Percentiles rank a stretch among this genome's conserved stretches.
Evolutionary conservation across 2,113 vertebrate genomes (phyloP).

Genomic region (Smithornis capensis): DNA sequence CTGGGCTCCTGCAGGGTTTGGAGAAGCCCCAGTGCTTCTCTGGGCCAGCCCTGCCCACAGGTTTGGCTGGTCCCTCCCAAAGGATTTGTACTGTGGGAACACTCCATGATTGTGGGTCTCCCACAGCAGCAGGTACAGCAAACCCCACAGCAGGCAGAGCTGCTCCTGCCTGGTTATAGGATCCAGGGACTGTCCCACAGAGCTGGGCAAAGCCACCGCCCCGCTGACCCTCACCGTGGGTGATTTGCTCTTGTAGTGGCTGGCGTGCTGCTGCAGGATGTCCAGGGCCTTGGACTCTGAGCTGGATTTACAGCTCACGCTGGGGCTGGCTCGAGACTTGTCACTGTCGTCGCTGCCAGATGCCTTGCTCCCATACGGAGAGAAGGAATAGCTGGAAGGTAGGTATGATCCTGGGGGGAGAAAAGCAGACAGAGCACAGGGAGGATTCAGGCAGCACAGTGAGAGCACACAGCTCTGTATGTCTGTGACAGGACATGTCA

Average conservation of each 20-base stretch:
- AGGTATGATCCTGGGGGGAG: slow-evolving; percentile 86
- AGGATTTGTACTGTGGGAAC: neutral
- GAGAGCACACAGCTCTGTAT: neutral
- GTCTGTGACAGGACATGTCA: neutral
- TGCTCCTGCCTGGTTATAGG: neutral
- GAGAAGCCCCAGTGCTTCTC: neutral
- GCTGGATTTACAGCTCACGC: slow-evolving; percentile 87
- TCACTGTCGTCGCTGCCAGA: slow-evolving; percentile 86
- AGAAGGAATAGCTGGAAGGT: slow-evolving; percentile 94
- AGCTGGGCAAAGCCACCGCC: neutral
- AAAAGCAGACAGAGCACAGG: neutral
- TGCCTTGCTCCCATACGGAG: slow-evolving; percentile 91
- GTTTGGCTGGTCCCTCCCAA: neutral
- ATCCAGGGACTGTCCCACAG: neutral
- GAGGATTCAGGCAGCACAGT: rapidly evolving
- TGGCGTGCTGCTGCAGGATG: slow-evolving; percentile 96
- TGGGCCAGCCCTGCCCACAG: neutral
- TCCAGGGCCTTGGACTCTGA: slow-evolving; percentile 96
- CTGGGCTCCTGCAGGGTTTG: neutral
- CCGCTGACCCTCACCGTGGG: slow-evolving; percentile 85
- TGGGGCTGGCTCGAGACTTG: slow-evolving; percentile 94
- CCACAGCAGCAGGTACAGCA: neutral
- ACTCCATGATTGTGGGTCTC: neutral
- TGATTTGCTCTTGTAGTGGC: slow-evolving; percentile 99
- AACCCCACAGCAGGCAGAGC: rapidly evolving